phyloP scores from a whole-genome alignment of 2,888 invertebrate genomes.

The Melanostoma scalare region DNA sequence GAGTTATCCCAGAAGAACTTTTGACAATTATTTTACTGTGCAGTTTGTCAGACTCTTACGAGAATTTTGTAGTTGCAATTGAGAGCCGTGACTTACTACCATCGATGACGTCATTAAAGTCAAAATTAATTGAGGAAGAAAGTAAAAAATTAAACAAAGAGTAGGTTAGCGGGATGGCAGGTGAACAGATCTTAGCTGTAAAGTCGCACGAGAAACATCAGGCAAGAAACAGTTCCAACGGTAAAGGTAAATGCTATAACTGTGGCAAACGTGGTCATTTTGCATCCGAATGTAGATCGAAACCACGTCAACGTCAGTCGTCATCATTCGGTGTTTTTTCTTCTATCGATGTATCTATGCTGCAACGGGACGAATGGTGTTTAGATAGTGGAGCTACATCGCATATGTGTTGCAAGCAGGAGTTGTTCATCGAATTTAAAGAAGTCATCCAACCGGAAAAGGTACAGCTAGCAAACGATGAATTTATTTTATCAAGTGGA shows the following conservation, averaged over 20 bases:
- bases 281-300: background rate
- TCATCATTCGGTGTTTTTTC: conserved; percentile 13
- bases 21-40: no score
- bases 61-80: no score
- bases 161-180: background rate
- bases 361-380: conserved; percentile 24
- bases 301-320: background rate
- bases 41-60: no score
- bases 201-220: conserved; percentile 12
- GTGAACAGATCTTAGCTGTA: conserved; percentile 14
- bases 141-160: background rate
- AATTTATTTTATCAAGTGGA: no score
- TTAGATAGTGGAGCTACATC: conserved; percentile 22
- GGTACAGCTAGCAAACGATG: no score
- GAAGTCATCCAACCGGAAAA: no score
- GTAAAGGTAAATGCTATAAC: conserved; percentile 20
- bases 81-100: no score
- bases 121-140: background rate
- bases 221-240: background rate
- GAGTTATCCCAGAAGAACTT: no score
- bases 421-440: no score
- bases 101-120: no score
- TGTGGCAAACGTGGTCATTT: conserved; percentile 18
- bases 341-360: conserved; percentile 15
- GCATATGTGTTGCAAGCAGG: no score